A percentile compares a stretch with the other conserved stretches of the same genome.
phyloP scores from a whole-genome alignment of 2,113 vertebrate species.

The Tympanuchus pallidicinctus region DNA sequence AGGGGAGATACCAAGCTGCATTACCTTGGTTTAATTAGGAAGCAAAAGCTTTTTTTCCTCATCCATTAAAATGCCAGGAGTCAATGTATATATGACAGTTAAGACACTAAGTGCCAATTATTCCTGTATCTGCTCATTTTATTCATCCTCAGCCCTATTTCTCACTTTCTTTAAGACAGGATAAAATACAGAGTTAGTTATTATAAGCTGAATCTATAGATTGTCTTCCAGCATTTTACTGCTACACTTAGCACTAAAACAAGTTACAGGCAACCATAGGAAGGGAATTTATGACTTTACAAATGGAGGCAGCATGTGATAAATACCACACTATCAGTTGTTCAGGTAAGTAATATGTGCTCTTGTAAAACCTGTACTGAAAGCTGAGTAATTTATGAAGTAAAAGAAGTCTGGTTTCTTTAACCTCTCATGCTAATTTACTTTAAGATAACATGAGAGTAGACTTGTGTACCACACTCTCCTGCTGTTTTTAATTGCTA shows the following conservation, averaged over 20 bases:
- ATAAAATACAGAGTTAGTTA: conserved; percentile 48
- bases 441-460: conserved; percentile 67
- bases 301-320: conserved; percentile 58
- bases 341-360: conserved; percentile 58
- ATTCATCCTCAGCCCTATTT: conserved; percentile 44
- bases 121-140: conserved; percentile 39
- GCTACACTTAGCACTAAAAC: conserved; percentile 49
- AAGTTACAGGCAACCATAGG: conserved; percentile 15
- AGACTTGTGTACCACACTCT: conserved; percentile 54
- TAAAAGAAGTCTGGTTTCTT: conserved; percentile 64
- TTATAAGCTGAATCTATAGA: conserved; percentile 45
- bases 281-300: conserved; percentile 61
- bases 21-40: neutral
- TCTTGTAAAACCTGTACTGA: conserved; percentile 61
- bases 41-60: conserved; percentile 30
- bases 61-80: conserved; percentile 54
- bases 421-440: conserved; percentile 71
- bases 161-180: conserved; percentile 51
- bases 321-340: conserved; percentile 47
- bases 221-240: conserved; percentile 49
- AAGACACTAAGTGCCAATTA: conserved; percentile 66
- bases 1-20: neutral
- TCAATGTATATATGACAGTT: conserved; percentile 53
- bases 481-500: conserved; percentile 74
- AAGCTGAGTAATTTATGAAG: conserved; percentile 67